Evolutionary conservation across 2,797 vertebrate species (phyloP).

Genomic region (Amniataba percoides): DNA sequence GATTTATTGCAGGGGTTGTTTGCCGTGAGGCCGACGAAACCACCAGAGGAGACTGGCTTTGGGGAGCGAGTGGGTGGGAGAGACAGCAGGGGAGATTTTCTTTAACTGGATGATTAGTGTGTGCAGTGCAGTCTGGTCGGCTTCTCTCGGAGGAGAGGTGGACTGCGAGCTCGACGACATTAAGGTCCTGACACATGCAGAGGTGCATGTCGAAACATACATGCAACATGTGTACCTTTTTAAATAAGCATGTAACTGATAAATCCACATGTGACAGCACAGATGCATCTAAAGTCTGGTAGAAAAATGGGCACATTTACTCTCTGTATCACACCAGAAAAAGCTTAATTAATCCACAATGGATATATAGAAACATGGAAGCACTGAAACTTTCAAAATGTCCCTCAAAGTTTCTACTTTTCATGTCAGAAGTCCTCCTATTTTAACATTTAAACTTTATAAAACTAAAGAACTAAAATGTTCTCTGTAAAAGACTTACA

Average conservation of each 20-base stretch:
- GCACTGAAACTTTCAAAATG: neutral
- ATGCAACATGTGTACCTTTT: neutral
- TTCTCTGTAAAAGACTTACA: too few species aligned
- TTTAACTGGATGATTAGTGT: conserved; percentile 45
- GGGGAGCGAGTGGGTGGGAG: conserved; percentile 46
- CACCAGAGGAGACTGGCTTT: conserved; percentile 39
- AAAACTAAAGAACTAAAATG: too few species aligned
- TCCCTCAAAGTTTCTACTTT: neutral
- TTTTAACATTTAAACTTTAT: neutral
- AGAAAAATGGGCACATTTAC: neutral
- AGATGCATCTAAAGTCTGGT: neutral
- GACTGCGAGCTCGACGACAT: neutral
- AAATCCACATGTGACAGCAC: neutral
- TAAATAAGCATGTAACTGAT: neutral
- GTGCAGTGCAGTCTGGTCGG: conserved; percentile 24
- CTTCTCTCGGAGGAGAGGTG: neutral
- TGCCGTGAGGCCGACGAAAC: conserved; percentile 39
- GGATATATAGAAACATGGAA: neutral
- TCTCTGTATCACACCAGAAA: neutral
- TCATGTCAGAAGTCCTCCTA: neutral
- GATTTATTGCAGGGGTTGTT: conserved; percentile 57
- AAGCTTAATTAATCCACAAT: too few species aligned
- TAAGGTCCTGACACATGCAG: conserved; percentile 14
- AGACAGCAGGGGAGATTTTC: conserved; percentile 41
- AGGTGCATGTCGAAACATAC: neutral